A percentile compares a stretch with the other conserved stretches of the same genome.
phyloP scores from a whole-genome alignment of 53 echinoderm and acorn worm genomes.

The Zoroaster sp. region DNA sequence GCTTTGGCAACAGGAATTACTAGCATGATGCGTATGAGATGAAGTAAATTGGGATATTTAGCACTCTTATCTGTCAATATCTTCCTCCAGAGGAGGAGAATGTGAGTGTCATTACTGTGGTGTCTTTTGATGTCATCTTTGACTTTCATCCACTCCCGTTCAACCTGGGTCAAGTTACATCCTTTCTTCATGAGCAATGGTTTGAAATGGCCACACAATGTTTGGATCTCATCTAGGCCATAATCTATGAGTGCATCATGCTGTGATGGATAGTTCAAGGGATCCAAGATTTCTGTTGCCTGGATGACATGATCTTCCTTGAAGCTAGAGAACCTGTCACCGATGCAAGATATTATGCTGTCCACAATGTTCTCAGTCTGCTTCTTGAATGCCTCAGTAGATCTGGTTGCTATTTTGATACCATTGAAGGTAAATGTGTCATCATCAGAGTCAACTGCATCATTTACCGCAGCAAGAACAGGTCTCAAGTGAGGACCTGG shows the following conservation, averaged over 20 bases:
- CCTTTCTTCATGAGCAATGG: slow-evolving; percentile 51
- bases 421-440: neutral
- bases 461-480: slow-evolving; percentile 39
- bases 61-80: neutral
- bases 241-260: slow-evolving; percentile 17
- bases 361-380: neutral
- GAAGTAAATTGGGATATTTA: slow-evolving; percentile 3
- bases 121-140: too few relatives aligned
- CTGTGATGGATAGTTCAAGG: slow-evolving; percentile 20
- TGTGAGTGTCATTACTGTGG: too few relatives aligned
- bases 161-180: slow-evolving; percentile 19
- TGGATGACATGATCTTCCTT: slow-evolving; percentile 19
- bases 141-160: slow-evolving; percentile 40
- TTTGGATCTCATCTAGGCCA: slow-evolving; percentile 29
- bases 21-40: slow-evolving; percentile 44
- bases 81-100: too few relatives aligned
- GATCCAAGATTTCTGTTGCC: slow-evolving; percentile 59
- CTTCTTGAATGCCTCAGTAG: neutral
- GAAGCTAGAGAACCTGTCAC: slow-evolving; percentile 20
- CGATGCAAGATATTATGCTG: slow-evolving; percentile 21
- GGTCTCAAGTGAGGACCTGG: slow-evolving; percentile 50
- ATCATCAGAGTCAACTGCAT: neutral
- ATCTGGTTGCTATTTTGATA: neutral
- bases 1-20: slow-evolving; percentile 51
- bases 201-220: slow-evolving; percentile 40